Base-by-base conservation (phyloP, 2,888 invertebrate genomes). In the Drosophila ezoana region DNA sequence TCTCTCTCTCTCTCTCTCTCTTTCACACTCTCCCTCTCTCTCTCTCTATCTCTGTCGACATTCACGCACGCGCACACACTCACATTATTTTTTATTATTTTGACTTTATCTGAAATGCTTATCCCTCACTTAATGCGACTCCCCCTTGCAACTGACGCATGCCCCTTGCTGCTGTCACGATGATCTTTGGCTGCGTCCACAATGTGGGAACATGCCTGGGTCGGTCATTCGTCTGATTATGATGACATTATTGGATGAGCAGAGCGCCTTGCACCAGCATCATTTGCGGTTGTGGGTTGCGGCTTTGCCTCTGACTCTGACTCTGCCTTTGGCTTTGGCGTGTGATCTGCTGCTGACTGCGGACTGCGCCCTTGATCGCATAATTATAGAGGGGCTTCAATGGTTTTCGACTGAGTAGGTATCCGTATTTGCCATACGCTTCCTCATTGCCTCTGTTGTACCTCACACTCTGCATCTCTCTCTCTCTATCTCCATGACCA, bases 1-100 rank as follows among this genome's bases (percentile, higher is more conserved):
- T 37, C 20, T 38, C 11, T 9, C 5, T 9, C 14, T 13, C 14
- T 11, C 14, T 20, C 9, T 14, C 4, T 28, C 40, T n/a, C 40
- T 54, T 10, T n/a, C 28, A 45, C 6, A 4, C 9, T 32, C 44
- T 13, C 37, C 32, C 23, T 20, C 4, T 41, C 4, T 4, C 14
- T 14, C 16, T 28, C 11, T 13, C 3, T 18, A 4, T 23, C 35
- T 18, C 32, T 47, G 5, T 20, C 53, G 44, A 59, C 68, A 72
- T 68, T 60, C 47, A 60, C 63, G 72, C 72, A 75, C 75, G 75
- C 75, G 76, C 72, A 73, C 47, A 62, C 58, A 58, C 49, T 59
- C 76, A 52, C 76, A 80, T 86, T 71, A 84, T 79, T 79, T 85
- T 85, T 85, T 83, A 86, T 84, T 85, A 82, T 85, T 85, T 85